These are phyloP conservation scores for Micropoecilia bifurca DNA, from an alignment of 2,797 vertebrate species.

Conservation along the genomic window DNA sequence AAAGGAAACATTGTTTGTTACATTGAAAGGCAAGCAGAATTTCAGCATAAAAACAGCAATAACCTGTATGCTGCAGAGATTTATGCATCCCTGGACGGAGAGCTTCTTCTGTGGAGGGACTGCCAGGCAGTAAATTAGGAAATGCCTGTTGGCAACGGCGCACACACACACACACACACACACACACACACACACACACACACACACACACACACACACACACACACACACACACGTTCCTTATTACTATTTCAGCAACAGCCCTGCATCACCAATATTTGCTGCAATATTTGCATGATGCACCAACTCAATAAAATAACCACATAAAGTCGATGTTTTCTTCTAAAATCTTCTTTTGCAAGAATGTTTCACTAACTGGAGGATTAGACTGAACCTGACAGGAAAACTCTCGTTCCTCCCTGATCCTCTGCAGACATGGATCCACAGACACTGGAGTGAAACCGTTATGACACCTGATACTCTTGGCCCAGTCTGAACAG, in stretches of 20 bases:
- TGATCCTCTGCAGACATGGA: conserved; percentile 7
- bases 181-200: no score
- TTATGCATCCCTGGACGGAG: conserved; percentile 73
- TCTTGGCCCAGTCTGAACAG: conserved; percentile 28
- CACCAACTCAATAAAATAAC: conserved; percentile 2
- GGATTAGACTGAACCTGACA: conserved; percentile 50
- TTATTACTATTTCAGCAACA: conserved; percentile 31
- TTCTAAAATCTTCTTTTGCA: conserved; percentile 35
- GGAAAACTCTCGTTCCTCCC: conserved; percentile 29
- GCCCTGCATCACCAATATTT: conserved; percentile 8
- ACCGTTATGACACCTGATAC: conserved; percentile 36
- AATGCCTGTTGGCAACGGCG: conserved; percentile 75
- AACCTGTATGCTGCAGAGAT: conserved; percentile 78
- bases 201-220: not conserved
- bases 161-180: not conserved
- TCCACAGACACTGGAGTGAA: conserved; percentile 11
- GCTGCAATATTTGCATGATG: conserved; percentile 15
- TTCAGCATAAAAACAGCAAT: conserved; percentile 82
- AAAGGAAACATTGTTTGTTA: conserved; percentile 82
- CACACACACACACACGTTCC: conserved; percentile 13
- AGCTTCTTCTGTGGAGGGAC: conserved; percentile 68
- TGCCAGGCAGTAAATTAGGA: conserved; percentile 80
- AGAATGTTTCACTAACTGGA: conserved; percentile 31
- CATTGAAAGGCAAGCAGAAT: conserved; percentile 75
- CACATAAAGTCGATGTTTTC: conserved; percentile 4